Evolutionary conservation across 2,797 vertebrate genomes (phyloP).

Genomic region (Spatula clypeata): DNA sequence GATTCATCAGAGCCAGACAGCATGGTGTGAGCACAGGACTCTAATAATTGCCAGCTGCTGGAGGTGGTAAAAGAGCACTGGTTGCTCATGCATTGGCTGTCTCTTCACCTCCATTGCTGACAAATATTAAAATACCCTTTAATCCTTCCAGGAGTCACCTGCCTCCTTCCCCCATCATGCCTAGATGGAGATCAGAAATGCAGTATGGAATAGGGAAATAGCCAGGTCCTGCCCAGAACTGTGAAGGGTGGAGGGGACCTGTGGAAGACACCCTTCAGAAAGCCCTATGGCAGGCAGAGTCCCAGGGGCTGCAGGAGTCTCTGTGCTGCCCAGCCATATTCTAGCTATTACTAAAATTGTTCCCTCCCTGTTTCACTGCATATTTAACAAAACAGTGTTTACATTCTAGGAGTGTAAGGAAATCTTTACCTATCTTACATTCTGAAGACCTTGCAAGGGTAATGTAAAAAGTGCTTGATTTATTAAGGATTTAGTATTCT

Average conservation of each 20-base stretch:
- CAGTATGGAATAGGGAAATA: not conserved
- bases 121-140: not conserved
- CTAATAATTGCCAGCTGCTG: not conserved
- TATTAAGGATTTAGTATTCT: conserved; percentile 24
- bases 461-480: conserved; percentile 28
- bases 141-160: not conserved
- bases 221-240: not conserved
- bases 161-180: not conserved
- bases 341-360: not conserved
- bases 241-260: not conserved
- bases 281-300: not conserved
- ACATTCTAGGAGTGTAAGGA: not conserved
- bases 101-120: not conserved
- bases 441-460: not conserved
- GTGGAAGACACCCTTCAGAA: not conserved
- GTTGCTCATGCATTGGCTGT: not conserved
- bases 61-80: not conserved
- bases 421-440: not conserved
- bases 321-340: not conserved
- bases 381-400: not conserved
- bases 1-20: not conserved
- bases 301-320: accelerated
- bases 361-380: not conserved
- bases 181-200: not conserved
- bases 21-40: not conserved